Evolutionary conservation across 2,888 invertebrate genomes (phyloP).

Genomic region (Cheilosia pagana): DNA sequence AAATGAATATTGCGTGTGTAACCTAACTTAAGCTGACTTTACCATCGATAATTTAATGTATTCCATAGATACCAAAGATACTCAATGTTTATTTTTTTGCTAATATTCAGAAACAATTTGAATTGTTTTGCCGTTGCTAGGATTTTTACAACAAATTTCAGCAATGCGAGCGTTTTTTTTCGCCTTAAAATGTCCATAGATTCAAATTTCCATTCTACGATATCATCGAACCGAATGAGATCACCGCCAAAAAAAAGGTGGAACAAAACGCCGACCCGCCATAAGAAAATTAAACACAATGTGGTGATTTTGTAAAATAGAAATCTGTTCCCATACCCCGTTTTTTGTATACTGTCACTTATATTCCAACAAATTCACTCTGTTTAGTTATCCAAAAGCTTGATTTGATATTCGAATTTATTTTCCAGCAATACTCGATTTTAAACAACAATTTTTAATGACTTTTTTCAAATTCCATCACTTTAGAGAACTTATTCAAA

Average conservation of each 20-base stretch:
- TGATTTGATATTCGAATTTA: neutral
- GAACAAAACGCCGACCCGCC: neutral
- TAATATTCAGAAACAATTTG: too few species aligned
- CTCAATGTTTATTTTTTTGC: too few species aligned
- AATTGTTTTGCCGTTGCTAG: too few species aligned
- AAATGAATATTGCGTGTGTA: too few species aligned
- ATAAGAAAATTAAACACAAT: neutral
- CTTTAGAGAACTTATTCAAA: neutral
- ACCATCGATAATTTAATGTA: too few species aligned
- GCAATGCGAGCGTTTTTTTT: too few species aligned
- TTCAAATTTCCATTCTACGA: slow-evolving; percentile 6
- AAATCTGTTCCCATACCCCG: too few species aligned
- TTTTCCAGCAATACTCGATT: neutral
- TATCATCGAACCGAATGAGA: slow-evolving; percentile 28
- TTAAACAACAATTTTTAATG: neutral
- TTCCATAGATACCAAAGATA: too few species aligned
- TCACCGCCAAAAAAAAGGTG: slow-evolving; percentile 21
- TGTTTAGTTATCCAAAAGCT: neutral
- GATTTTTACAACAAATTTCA: too few species aligned
- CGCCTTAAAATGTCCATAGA: neutral
- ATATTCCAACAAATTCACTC: neutral
- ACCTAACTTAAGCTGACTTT: too few species aligned
- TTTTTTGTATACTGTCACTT: too few species aligned
- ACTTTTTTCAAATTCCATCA: neutral
- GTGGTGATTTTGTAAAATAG: neutral